A percentile compares a stretch with the other conserved stretches of the same genome.
phyloP scores from a whole-genome alignment of 2,888 invertebrate species.

The Escarpia spicata region DNA sequence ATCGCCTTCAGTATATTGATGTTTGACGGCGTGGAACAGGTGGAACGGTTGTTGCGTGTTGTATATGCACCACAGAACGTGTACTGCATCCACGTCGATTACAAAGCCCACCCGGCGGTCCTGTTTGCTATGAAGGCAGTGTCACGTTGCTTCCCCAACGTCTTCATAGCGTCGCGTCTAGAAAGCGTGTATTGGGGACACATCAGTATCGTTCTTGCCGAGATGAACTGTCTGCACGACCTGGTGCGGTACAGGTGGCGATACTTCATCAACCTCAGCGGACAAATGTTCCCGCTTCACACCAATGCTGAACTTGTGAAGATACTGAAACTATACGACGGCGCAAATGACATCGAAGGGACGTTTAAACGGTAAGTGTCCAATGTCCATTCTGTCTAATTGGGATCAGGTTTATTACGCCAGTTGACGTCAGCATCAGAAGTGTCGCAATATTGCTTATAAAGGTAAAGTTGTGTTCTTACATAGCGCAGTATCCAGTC shows the following conservation, averaged over 20 bases:
- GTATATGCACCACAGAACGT: conserved; percentile 58
- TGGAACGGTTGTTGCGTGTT: conserved; percentile 52
- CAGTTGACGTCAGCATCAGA: no score
- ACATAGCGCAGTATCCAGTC: no score
- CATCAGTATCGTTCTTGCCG: conserved; percentile 52
- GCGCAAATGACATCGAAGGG: conserved; percentile 55
- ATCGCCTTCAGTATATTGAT: conserved; percentile 55
- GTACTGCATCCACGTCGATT: conserved; percentile 62
- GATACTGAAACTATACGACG: conserved; percentile 52
- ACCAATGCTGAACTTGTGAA: conserved; percentile 57
- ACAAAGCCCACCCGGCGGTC: conserved; percentile 43
- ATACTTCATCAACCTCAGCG: conserved; percentile 61
- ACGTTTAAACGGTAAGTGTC: conserved; percentile 42
- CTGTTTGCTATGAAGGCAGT: conserved; percentile 46
- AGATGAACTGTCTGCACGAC: conserved; percentile 52
- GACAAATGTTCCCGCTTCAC: conserved; percentile 59
- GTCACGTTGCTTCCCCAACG: conserved; percentile 58
- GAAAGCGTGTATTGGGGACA: conserved; percentile 53
- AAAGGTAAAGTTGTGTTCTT: no score
- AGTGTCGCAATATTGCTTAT: no score
- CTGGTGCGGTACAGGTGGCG: conserved; percentile 51
- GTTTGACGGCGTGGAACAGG: conserved; percentile 52
- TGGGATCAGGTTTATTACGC: no score
- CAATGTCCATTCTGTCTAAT: neutral
- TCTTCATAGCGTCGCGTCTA: conserved; percentile 50